Evolutionary conservation across 92 coral and sea anemone genomes (phyloP).

Genomic region (Umimayanthus kanabou): DNA sequence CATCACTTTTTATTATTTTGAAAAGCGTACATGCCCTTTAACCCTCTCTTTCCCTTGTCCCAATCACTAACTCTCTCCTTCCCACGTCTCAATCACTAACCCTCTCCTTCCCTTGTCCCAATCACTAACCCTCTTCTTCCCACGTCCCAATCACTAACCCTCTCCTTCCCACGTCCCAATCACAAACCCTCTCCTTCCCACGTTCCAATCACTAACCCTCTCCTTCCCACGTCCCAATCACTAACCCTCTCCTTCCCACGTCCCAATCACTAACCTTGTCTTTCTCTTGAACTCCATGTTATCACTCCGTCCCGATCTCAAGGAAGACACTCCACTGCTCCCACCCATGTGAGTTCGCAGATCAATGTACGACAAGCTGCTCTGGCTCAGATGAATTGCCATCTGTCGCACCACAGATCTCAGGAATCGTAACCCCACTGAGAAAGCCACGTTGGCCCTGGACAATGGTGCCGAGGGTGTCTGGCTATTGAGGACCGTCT

Average conservation of each 20-base stretch:
- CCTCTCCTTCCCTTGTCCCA: slow-evolving; percentile 77
- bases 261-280: slow-evolving; percentile 61
- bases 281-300: slow-evolving; percentile 70
- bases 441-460: slow-evolving; percentile 59
- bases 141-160: slow-evolving; percentile 48
- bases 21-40: neutral
- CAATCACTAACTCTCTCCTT: too few species aligned
- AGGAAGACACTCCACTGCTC: slow-evolving; percentile 47
- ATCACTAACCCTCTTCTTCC: too few species aligned
- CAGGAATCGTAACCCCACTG: slow-evolving; percentile 77
- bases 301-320: slow-evolving; percentile 63
- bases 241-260: neutral
- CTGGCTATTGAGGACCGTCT: slow-evolving; percentile 44
- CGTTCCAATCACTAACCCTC: slow-evolving; percentile 52
- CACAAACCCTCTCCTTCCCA: too few species aligned
- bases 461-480: slow-evolving; percentile 35
- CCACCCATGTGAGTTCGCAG: slow-evolving; percentile 76
- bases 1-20: neutral
- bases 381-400: slow-evolving; percentile 82
- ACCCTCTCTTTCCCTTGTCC: too few species aligned
- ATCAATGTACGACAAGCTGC: slow-evolving; percentile 82
- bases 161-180: too few species aligned
- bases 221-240: slow-evolving; percentile 40
- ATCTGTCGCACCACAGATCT: slow-evolving; percentile 88
- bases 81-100: slow-evolving; percentile 35